These are phyloP conservation scores for Athalia rosae DNA, from an alignment of 2,888 invertebrate species.

Conservation along the genomic window DNA sequence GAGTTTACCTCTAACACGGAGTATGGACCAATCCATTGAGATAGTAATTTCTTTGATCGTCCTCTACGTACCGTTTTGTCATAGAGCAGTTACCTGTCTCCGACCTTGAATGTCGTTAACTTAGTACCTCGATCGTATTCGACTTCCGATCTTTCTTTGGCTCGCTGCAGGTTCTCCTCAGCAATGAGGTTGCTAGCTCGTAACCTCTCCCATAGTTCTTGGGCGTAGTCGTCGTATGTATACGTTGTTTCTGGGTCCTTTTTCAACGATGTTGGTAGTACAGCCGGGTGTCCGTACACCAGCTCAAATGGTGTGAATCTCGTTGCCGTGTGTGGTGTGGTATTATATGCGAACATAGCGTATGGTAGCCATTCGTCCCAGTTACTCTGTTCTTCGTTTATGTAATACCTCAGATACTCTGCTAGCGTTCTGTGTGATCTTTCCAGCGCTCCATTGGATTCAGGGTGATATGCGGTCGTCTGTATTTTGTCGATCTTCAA, in stretches of 20 bases:
- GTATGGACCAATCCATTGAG: constrained; percentile 22
- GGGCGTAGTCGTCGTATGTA: constrained; percentile 21
- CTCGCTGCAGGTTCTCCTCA: neutral
- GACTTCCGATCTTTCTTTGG: constrained; percentile 17
- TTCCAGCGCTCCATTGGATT: constrained; percentile 49
- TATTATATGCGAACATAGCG: constrained; percentile 48
- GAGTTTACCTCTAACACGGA: neutral
- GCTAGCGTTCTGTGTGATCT: constrained; percentile 48
- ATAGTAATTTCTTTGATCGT: constrained; percentile 16
- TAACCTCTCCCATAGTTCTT: constrained; percentile 25
- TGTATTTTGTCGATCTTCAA: constrained; percentile 32
- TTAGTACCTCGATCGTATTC: neutral
- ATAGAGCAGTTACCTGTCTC: constrained; percentile 20
- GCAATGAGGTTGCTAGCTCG: neutral
- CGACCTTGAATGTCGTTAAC: neutral
- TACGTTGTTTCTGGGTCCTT: constrained; percentile 2
- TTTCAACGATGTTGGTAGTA: constrained; percentile 5
- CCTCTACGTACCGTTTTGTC: constrained; percentile 14
- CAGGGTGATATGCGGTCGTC: constrained; percentile 43
- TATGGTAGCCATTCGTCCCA: constrained; percentile 51
- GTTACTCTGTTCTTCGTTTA: constrained; percentile 39
- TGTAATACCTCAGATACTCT: constrained; percentile 45
- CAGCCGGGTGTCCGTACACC: constrained; percentile 15
- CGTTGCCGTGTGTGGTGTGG: constrained; percentile 42
- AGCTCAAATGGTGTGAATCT: constrained; percentile 20